A percentile compares a stretch with the other conserved stretches of the same genome.
Conservation (phyloP, 2,888 invertebrate genomes). For the Fissipunctia ypsillon region DNA sequence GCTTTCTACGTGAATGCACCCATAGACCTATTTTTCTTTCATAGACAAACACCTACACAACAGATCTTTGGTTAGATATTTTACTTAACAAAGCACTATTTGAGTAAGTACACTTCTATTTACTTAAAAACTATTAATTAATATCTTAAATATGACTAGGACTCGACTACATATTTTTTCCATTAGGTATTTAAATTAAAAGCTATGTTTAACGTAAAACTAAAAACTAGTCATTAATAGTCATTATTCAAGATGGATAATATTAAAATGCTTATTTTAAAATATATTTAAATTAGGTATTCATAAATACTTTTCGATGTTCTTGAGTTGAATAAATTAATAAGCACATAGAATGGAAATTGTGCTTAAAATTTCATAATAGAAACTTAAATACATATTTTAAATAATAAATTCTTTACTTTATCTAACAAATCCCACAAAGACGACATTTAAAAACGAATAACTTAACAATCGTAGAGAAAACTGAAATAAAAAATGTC, state of each 20-base stretch:
- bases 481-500: conserved; percentile 40
- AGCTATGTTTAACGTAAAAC: conserved; percentile 23
- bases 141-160: conserved; percentile 66
- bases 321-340: conserved; percentile 14
- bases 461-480: conserved; percentile 34
- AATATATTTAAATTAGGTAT: conserved; percentile 23
- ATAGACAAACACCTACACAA: conserved; percentile 27
- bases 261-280: conserved; percentile 61
- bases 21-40: neutral
- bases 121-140: conserved; percentile 10
- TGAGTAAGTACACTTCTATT: conserved; percentile 14
- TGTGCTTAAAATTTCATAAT: neutral
- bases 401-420: conserved; percentile 21
- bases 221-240: conserved; percentile 46
- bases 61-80: conserved; percentile 58
- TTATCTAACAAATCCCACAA: conserved; percentile 44
- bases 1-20: neutral
- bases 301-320: conserved; percentile 11
- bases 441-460: conserved; percentile 50
- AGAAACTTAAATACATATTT: neutral
- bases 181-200: conserved; percentile 29
- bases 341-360: conserved; percentile 55
- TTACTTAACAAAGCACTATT: conserved; percentile 53
- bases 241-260: conserved; percentile 44
- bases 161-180: conserved; percentile 55